Evolutionary conservation across 2,888 invertebrate species (phyloP).

Genomic region (Coremacera marginata): DNA sequence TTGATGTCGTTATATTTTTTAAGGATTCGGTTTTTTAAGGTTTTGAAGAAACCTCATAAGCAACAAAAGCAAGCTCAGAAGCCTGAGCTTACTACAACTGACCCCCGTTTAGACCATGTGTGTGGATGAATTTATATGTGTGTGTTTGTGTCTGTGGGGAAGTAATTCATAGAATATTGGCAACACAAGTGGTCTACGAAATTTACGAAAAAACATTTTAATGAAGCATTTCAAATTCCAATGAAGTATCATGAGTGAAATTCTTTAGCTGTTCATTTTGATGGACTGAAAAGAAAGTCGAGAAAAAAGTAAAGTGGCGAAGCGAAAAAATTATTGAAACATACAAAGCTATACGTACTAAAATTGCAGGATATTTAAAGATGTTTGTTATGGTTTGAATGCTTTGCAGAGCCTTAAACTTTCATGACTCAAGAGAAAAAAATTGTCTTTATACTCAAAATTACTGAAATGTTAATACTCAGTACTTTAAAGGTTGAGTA

Average conservation of each 20-base stretch:
- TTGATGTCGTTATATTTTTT: constrained; percentile 32
- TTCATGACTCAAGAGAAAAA: no score
- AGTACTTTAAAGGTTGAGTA: no score
- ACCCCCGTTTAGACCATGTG: background rate
- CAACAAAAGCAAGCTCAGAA: background rate
- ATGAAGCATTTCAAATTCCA: constrained; percentile 34
- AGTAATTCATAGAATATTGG: constrained; percentile 3
- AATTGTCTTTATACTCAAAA: no score
- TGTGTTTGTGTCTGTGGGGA: background rate
- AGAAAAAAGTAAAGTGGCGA: background rate
- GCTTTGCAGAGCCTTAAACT: no score
- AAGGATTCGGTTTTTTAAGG: constrained; percentile 10
- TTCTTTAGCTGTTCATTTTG: background rate
- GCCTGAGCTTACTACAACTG: background rate
- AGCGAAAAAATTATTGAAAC: no score
- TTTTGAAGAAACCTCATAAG: constrained; percentile 4
- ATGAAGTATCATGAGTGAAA: constrained; percentile 8
- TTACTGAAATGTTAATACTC: no score
- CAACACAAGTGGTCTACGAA: constrained; percentile 10
- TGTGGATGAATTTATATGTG: background rate
- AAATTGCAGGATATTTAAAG: no score
- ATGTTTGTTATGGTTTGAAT: no score
- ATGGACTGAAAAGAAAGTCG: background rate
- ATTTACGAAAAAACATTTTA: constrained; percentile 33
- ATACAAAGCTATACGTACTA: no score